These are phyloP conservation scores for Liparis tanakae DNA, from an alignment of 2,797 vertebrate species.

Conservation along the genomic window DNA sequence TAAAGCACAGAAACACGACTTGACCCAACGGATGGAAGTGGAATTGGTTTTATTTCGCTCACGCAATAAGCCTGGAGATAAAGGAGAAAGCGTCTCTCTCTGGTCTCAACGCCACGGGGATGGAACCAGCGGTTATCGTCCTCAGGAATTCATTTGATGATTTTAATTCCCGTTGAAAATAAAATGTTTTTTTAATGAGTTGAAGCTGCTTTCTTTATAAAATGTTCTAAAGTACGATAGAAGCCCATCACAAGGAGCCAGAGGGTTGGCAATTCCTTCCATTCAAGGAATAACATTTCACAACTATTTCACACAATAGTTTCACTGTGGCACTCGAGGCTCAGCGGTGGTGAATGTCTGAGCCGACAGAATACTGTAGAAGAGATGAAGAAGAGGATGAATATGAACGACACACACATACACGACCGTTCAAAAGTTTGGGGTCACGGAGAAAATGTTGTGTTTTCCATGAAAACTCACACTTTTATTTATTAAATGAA, in stretches of 20 bases:
- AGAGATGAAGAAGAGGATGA: slow-evolving; percentile 5
- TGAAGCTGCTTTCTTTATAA: background rate
- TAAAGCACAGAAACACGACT: slow-evolving; percentile 16
- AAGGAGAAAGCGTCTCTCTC: slow-evolving; percentile 10
- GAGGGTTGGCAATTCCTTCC: background rate
- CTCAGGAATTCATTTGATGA: background rate
- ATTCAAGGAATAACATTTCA: background rate
- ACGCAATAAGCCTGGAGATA: slow-evolving; percentile 18
- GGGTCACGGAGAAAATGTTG: too few relatives aligned
- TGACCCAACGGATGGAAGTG: slow-evolving; percentile 29
- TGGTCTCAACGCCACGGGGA: background rate
- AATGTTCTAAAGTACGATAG: background rate
- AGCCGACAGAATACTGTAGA: background rate
- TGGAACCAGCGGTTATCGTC: background rate
- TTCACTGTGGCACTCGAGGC: slow-evolving; percentile 1
- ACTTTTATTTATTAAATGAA: too few relatives aligned
- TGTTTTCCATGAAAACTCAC: too few relatives aligned
- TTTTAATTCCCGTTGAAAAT: background rate
- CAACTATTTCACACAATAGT: slow-evolving; percentile 1
- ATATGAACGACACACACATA: slow-evolving; percentile 41
- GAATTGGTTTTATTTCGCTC: slow-evolving; percentile 27
- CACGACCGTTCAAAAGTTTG: too few relatives aligned
- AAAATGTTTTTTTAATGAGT: background rate
- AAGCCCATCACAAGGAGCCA: background rate
- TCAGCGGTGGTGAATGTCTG: background rate